Evolutionary conservation across 2,113 vertebrate genomes (phyloP), one percentile per base, ranked within the genome.

Genomic region (Solea solea): DNA sequence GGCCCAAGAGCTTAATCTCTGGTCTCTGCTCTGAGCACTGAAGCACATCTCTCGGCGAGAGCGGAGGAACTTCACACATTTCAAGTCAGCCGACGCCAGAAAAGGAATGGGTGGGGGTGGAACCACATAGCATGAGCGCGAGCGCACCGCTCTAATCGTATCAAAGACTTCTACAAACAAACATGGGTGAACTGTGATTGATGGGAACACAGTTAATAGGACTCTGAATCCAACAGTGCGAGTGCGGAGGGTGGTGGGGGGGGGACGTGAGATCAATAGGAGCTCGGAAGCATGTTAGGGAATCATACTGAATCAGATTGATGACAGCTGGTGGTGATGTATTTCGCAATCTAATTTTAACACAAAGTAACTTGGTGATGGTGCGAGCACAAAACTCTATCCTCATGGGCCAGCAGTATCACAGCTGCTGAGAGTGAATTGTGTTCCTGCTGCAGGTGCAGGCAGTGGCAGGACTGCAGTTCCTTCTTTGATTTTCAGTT

Each of bases 161-260:
- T 90, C 90, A 91, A 90, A 91, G 90, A 80, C 72, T 88, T 80
- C 77, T 74, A 79, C 78, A 90, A 89, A 91, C 91, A 89, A 91
- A 91, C 88, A 86, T 71, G 72, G 82, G 79, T 84, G 79, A 87
- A 83, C 84, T 75, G 84, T 90, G 90, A 90, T 88, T 86, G 91
- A 89, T 89, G 86, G 84, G 68, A 85, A 49, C 63, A 10, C 69
- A 66, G 85, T 90, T 92, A 91, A 90, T 91, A 84, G 81, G 84
- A 83, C 79, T 85, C 73, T 64, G 55, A 59, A 78, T 84, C 77
- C 66, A 77, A 74, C 73, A 59, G 51, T 45, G 67, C 28, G 67
- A 75, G 74, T 61, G 34, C 61, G 67, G 68, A 69, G 69, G 71
- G 60, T 45, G 67, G 64, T 4, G 45, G 44, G 69, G 54, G 69